Evolutionary conservation across 30 jellyfish, hydroid and myxozoan genomes (phyloP), one percentile per base, ranked within the genome.

Genomic region (Pelagia noctiluca): DNA sequence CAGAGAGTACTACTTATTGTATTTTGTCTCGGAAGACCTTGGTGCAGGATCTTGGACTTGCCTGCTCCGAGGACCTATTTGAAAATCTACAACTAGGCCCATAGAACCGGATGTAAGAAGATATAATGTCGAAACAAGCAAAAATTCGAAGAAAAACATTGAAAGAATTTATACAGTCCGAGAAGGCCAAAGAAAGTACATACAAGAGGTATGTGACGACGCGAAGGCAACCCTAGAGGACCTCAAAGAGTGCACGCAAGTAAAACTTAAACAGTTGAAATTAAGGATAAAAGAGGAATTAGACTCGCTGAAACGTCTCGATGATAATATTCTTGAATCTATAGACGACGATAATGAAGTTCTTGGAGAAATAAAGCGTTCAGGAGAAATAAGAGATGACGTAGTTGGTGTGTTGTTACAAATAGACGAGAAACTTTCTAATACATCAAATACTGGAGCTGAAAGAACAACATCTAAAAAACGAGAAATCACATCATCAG

Each of bases 111-210:
- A n/a, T n/a, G n/a, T n/a, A n/a, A n/a, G 57, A 42, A 42, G 16
- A 42, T 5, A 42, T 8, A 5, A 42, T 42, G 57, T 16, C 57
- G 16, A 42, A 42, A 42, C 57, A 42, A 42, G 57, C 57, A 42
- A 42, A 42, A 42, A 42, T 5, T 42, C 57, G 16, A 42, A 42
- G 57, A 42, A 42, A 42, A 42, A 16, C 57, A 42, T 42, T 42
- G 57, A 42, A 42, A 42, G 57, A 42, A 42, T 16, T 42, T 42
- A 42, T 42, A 16, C 57, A 42, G 72, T 60, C 72, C 10, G 72
- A 60, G 72, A 60, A 60, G 72, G 72, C 72, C 35, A 26, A 5
- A n/a, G 72, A 26, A 60, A 26, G 34, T 60, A 60, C 35, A 4
- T 60, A 24, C 10, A 60, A 26, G 72, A 60, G 22, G 21, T 60